Conservation (phyloP, 1,140 invertebrate genomes). For the Heterodera schachtii region DNA sequence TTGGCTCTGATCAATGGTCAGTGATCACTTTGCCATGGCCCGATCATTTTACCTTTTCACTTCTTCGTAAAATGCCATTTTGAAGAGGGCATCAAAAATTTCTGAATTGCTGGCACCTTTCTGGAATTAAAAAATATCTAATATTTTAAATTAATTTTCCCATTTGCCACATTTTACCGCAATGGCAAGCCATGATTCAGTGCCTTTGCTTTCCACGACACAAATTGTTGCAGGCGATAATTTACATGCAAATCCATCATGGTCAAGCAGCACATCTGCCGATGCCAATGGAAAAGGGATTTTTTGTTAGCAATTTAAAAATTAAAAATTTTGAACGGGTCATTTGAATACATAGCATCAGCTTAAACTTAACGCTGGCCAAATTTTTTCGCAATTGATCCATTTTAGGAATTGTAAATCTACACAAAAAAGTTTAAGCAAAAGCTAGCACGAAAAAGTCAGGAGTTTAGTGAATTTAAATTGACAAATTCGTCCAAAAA, state of each 20-base stretch:
- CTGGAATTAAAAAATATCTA: neutral
- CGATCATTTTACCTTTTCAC: slow-evolving; percentile 9
- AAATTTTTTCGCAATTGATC: too few species aligned
- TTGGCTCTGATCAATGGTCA: neutral
- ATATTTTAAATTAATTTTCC: neutral
- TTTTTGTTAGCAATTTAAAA: too few species aligned
- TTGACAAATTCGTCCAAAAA: too few species aligned
- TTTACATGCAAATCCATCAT: neutral
- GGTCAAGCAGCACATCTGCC: neutral
- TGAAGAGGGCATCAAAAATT: slow-evolving; percentile 28
- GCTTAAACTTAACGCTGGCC: too few species aligned
- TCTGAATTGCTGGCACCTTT: slow-evolving; percentile 4
- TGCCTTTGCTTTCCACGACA: neutral
- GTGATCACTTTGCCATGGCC: neutral
- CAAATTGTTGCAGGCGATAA: neutral
- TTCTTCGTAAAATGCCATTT: slow-evolving; percentile 36
- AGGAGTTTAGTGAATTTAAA: too few species aligned
- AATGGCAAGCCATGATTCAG: neutral
- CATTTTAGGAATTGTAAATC: too few species aligned
- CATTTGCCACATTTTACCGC: neutral
- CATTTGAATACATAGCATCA: too few species aligned
- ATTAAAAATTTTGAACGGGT: too few species aligned
- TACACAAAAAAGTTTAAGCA: too few species aligned
- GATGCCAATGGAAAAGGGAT: too few species aligned
- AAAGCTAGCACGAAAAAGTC: too few species aligned